A percentile compares a stretch with the other conserved stretches of the same genome.
Conservation (phyloP, 2,113 vertebrate genomes). For the Tricholaema leucomelas region DNA sequence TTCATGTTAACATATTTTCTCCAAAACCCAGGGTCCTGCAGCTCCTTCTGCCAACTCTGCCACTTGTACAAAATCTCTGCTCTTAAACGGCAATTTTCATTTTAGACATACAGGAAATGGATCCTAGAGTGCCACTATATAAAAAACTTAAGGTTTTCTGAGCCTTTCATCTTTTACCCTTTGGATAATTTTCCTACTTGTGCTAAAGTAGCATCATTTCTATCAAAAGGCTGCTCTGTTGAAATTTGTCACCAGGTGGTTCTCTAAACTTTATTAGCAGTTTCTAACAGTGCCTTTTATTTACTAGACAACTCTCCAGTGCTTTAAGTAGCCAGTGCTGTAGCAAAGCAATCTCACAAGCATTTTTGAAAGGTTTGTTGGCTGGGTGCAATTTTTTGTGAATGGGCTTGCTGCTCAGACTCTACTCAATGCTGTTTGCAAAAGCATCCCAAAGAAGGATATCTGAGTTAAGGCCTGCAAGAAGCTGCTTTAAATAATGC, state of each 20-base stretch:
- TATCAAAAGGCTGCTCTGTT: not conserved
- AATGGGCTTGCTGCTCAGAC: not conserved
- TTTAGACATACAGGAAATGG: constrained; percentile 5
- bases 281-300: constrained; percentile 41
- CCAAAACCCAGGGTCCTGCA: constrained; percentile 5
- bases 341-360: constrained; percentile 17
- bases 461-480: not conserved
- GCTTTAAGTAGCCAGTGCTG: constrained; percentile 9
- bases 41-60: constrained; percentile 10
- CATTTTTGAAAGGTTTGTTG: constrained; percentile 24
- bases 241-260: not conserved
- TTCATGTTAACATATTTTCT: not conserved
- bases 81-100: constrained; percentile 43
- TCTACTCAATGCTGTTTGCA: not conserved
- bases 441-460: not conserved
- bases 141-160: constrained; percentile 27
- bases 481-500: not conserved
- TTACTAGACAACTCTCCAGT: constrained; percentile 31
- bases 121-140: not conserved
- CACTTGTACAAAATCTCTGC: constrained; percentile 35
- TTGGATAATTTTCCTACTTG: constrained; percentile 41
- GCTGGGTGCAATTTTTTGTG: constrained; percentile 36
- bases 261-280: constrained; percentile 52
- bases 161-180: constrained; percentile 25
- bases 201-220: constrained; percentile 9